Base-by-base conservation (phyloP, 2,888 invertebrate species). In the Cataglyphis cursor region DNA sequence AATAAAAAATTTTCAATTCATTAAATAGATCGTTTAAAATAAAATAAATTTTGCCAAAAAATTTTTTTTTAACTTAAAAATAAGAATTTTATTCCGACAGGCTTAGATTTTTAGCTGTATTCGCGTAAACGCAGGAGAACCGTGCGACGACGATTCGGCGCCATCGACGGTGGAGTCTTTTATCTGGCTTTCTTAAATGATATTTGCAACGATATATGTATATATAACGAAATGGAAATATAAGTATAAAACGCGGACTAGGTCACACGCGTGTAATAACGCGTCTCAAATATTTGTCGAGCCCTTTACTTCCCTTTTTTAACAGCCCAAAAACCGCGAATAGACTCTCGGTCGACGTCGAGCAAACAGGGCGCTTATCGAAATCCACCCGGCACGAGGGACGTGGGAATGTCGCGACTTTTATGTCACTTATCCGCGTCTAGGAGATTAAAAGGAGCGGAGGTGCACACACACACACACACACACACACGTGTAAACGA, bases 371-470 rank as follows among this genome's bases (percentile, higher is more conserved):
- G 86, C 59, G 88, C 90, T 94, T 94, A 94, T 94, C 94, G 87
- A 88, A 90, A 91, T 89, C 85, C 88, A 89, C 87, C 85, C 88
- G 81, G 62, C 82, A 84, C 83, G 84, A 84, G 84, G 88, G 88
- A 92, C 93, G 94, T 94, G 93, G 93, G 93, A 94, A 93, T 93
- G 90, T 92, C 91, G 92, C 92, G 90, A 91, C 91, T 93, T 92
- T 92, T 91, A 91, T 88, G 88, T 91, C 92, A 93, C 92, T 92
- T 93, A 92, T 93, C 85, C 92, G 90, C 89, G 86, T 90, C 92
- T 92, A 87, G 24, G 92, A 93, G 93, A 93, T 94, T 93, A 92
- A 92, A 88, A 82, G 62, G 72, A 44, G 78, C 59, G 59, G 38
- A 59, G 41, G n/a, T 35, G 24, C 66, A 8, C 18, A 18, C 31